phyloP scores from a whole-genome alignment of 2,888 invertebrate species.

The Hanleya hanleyi region DNA sequence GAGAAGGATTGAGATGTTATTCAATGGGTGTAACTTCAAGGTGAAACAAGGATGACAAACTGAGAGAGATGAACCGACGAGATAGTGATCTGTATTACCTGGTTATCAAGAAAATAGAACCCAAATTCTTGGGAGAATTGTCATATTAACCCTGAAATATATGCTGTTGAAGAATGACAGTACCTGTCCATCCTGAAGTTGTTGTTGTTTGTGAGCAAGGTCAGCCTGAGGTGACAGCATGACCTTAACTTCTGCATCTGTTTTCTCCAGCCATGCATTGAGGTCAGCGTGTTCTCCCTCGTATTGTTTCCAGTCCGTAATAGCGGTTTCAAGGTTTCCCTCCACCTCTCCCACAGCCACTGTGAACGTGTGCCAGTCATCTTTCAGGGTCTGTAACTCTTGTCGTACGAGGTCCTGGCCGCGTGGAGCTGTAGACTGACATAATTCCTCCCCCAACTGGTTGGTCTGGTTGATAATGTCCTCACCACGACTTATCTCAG shows the following conservation, averaged over 20 bases:
- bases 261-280: conserved; percentile 82
- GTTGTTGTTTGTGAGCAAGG: conserved; percentile 51
- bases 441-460: conserved; percentile 76
- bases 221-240: conserved; percentile 53
- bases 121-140: too few species aligned
- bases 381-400: conserved; percentile 59
- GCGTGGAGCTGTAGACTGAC: conserved; percentile 78
- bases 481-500: conserved; percentile 74
- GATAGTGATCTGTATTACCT: too few species aligned
- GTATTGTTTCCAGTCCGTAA: conserved; percentile 93
- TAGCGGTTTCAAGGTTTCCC: conserved; percentile 87
- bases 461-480: conserved; percentile 81
- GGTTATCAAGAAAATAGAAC: background rate
- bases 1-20: too few species aligned
- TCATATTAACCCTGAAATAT: too few species aligned
- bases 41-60: too few species aligned
- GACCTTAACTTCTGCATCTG: conserved; percentile 52
- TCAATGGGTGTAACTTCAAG: too few species aligned
- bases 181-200: conserved; percentile 58
- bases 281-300: conserved; percentile 88
- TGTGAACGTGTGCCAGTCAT: conserved; percentile 66
- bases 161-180: background rate
- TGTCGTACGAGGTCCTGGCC: conserved; percentile 66
- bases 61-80: too few species aligned
- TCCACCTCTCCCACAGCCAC: conserved; percentile 79